A percentile compares a stretch with the other conserved stretches of the same genome.
Evolutionary conservation across 2,797 vertebrate genomes (phyloP).

Genomic region (Hylomyscus alleni): DNA sequence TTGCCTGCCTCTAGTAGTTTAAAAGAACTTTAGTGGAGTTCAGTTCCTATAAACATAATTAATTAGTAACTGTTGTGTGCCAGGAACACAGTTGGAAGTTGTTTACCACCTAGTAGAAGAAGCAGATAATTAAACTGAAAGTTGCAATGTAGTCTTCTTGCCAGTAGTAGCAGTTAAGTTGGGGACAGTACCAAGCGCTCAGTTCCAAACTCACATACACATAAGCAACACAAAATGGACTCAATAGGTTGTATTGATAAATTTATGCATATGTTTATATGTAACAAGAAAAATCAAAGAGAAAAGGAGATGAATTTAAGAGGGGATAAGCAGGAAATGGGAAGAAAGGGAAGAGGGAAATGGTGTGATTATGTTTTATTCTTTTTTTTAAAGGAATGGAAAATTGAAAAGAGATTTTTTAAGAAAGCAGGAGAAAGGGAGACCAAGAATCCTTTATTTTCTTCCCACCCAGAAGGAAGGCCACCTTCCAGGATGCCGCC

Average conservation of each 20-base stretch:
- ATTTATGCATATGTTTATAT: not conserved
- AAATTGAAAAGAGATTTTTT: not conserved
- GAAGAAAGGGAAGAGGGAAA: not conserved
- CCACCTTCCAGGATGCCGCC: not conserved
- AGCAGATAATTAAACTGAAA: constrained; percentile 52
- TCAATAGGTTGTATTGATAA: not conserved
- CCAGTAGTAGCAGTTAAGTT: constrained; percentile 20
- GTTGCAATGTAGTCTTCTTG: constrained; percentile 1
- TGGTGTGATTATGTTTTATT: not conserved
- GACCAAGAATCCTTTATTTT: not conserved
- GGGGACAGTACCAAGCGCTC: not conserved
- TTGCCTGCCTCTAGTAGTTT: constrained; percentile 44
- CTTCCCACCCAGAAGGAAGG: not conserved
- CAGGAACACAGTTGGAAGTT: constrained; percentile 61
- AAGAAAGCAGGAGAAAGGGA: not conserved
- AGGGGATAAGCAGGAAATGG: not conserved
- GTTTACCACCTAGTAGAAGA: constrained; percentile 61
- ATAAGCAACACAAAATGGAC: not conserved
- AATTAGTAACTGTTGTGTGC: constrained; percentile 48
- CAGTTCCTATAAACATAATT: constrained; percentile 62
- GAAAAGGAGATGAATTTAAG: not conserved
- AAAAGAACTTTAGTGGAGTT: constrained; percentile 50
- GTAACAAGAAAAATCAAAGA: not conserved
- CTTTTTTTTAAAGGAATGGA: not conserved
- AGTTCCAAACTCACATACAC: not conserved